Evolutionary conservation across 2,888 invertebrate species (phyloP).

Genomic region (Odontocerum albicorne): DNA sequence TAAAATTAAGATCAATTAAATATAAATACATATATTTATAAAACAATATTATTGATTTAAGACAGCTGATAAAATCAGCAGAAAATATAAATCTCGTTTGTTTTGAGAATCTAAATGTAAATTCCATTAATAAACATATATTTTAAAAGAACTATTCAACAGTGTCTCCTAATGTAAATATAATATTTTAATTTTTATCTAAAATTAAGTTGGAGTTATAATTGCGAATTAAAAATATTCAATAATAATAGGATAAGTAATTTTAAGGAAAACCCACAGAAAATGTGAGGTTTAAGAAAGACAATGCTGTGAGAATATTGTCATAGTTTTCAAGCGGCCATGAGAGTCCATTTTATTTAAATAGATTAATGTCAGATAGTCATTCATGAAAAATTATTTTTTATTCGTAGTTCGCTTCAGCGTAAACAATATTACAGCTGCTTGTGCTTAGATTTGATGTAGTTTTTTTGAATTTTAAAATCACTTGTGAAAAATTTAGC

Average conservation of each 20-base stretch:
- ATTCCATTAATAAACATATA: slow-evolving; percentile 2
- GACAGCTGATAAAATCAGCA: not conserved
- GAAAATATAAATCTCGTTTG: not conserved
- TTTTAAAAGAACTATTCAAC: slow-evolving; percentile 1
- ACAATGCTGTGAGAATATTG: slow-evolving; percentile 61
- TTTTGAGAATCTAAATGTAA: slow-evolving; percentile 4
- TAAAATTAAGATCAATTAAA: not conserved
- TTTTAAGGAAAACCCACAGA: slow-evolving; percentile 28
- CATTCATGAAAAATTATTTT: too few relatives aligned
- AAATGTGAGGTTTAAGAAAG: slow-evolving; percentile 49
- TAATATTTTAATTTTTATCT: not conserved
- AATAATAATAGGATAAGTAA: slow-evolving; percentile 23
- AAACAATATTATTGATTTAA: not conserved
- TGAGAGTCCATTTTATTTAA: slow-evolving; percentile 28
- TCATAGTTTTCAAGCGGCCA: slow-evolving; percentile 39
- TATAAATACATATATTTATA: too few relatives aligned
- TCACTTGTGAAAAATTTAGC: not conserved
- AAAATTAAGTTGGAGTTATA: not conserved
- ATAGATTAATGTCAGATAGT: too few relatives aligned
- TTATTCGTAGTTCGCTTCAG: too few relatives aligned
- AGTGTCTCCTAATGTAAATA: not conserved
- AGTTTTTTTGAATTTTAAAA: not conserved
- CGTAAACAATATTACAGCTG: too few relatives aligned
- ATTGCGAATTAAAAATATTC: slow-evolving; percentile 10
- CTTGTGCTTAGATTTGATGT: too few relatives aligned